Evolutionary conservation across 2,888 invertebrate species (phyloP).

Genomic region (Epistrophella euchroma): DNA sequence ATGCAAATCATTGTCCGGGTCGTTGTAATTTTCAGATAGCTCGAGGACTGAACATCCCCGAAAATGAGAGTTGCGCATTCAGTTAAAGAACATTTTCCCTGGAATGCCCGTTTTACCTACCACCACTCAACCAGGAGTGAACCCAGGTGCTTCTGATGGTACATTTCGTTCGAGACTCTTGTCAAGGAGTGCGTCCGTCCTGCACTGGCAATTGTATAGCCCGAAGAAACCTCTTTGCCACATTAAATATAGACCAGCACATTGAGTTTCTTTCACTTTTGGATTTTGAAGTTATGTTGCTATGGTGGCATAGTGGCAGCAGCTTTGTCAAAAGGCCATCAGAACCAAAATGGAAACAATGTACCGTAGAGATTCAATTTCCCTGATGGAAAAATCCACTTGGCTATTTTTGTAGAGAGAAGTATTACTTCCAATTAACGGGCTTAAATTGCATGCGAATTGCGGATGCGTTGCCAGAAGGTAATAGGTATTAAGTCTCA

Average conservation of each 20-base stretch:
- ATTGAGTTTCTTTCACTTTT: conserved; percentile 22
- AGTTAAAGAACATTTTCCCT: conserved; percentile 23
- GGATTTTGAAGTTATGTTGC: background rate
- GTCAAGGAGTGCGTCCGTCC: conserved; percentile 61
- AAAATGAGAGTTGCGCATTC: conserved; percentile 69
- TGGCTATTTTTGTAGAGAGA: conserved; percentile 19
- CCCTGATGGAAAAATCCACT: conserved; percentile 48
- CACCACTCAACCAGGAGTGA: background rate
- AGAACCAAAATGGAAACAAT: conserved; percentile 55
- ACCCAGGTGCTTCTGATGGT: background rate
- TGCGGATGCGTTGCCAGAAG: conserved; percentile 1
- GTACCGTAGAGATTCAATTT: conserved; percentile 64
- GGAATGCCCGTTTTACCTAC: background rate
- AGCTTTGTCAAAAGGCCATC: conserved; percentile 42
- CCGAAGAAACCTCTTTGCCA: conserved; percentile 46
- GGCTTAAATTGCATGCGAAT: background rate
- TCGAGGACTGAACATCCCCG: conserved; percentile 54
- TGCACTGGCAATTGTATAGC: conserved; percentile 42
- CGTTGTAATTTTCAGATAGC: conserved; percentile 69
- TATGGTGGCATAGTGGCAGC: conserved; percentile 4
- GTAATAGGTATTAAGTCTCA: conserved; percentile 1
- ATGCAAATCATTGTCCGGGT: conserved; percentile 73
- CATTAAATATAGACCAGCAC: conserved; percentile 56
- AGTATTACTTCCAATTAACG: conserved; percentile 57
- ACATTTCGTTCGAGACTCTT: conserved; percentile 14